Evolutionary conservation across 1,140 invertebrate genomes (phyloP).

Genomic region (Calephelis nemesis): DNA sequence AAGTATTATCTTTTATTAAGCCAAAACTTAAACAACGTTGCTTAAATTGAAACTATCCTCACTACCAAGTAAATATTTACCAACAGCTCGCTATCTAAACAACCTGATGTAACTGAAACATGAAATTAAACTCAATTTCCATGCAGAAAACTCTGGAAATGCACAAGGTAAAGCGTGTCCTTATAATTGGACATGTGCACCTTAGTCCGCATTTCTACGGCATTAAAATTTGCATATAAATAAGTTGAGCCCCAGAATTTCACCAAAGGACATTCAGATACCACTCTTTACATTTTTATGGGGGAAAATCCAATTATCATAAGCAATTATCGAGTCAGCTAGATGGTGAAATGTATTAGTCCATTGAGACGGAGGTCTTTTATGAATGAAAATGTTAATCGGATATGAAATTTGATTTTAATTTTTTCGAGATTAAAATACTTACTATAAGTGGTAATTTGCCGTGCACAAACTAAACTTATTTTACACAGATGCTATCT

Average conservation of each 20-base stretch:
- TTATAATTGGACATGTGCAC: slow-evolving; percentile 70
- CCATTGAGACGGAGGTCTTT: slow-evolving; percentile 33
- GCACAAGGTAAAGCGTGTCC: slow-evolving; percentile 63
- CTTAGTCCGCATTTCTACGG: slow-evolving; percentile 59
- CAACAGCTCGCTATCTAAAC: slow-evolving; percentile 45
- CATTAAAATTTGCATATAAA: slow-evolving; percentile 70
- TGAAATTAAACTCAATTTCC: slow-evolving; percentile 57
- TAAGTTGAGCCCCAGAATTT: slow-evolving; percentile 57
- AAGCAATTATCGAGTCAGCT: slow-evolving; percentile 68
- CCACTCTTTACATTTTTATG: slow-evolving; percentile 67
- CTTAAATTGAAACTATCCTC: slow-evolving; percentile 32
- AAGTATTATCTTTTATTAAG: too few species aligned
- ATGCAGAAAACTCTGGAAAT: slow-evolving; percentile 68
- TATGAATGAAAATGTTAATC: slow-evolving; percentile 1
- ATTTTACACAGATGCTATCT: too few species aligned
- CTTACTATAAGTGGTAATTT: too few species aligned
- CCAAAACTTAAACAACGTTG: not conserved
- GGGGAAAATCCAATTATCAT: slow-evolving; percentile 69
- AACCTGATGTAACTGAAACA: slow-evolving; percentile 42
- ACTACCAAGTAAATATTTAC: slow-evolving; percentile 49
- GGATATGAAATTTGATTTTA: not conserved
- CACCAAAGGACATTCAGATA: slow-evolving; percentile 46
- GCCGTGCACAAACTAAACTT: too few species aligned
- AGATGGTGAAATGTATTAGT: slow-evolving; percentile 48
- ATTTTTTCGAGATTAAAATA: not conserved